These are phyloP conservation scores for Littorina saxatilis DNA, from an alignment of 1,140 invertebrate species.

Conservation along the genomic window DNA sequence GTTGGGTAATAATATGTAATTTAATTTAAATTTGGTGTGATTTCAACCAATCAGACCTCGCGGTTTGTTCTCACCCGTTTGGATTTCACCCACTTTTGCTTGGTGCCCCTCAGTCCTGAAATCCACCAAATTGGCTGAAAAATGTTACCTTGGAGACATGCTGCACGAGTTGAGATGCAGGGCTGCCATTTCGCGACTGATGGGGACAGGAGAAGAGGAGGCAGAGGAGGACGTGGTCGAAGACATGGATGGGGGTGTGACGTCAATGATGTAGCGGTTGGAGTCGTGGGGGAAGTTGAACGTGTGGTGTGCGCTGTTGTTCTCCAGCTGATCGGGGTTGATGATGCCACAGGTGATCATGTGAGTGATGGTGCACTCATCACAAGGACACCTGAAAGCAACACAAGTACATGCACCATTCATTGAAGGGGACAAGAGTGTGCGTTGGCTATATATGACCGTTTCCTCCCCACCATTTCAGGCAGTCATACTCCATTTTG, in stretches of 20 bases:
- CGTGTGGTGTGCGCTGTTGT: constrained; percentile 46
- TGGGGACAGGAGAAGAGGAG: constrained; percentile 24
- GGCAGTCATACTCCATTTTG: no score
- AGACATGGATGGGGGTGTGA: constrained; percentile 73
- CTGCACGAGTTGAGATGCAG: constrained; percentile 22
- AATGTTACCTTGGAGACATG: constrained; percentile 6
- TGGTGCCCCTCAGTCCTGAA: no score
- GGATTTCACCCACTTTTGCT: no score
- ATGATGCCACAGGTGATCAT: constrained; percentile 75
- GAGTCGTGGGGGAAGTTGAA: constrained; percentile 67
- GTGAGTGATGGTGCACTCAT: constrained; percentile 75
- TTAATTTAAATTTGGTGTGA: no score
- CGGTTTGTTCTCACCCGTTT: no score
- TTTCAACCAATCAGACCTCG: no score
- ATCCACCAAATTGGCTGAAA: no score
- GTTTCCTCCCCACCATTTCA: no score
- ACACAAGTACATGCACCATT: neutral
- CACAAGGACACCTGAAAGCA: constrained; percentile 73
- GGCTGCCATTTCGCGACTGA: constrained; percentile 16
- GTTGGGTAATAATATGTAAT: no score
- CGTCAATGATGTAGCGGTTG: constrained; percentile 68
- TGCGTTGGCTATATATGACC: no score
- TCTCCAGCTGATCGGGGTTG: constrained; percentile 68
- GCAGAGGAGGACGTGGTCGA: constrained; percentile 63
- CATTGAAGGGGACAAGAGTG: no score